Conservation (phyloP, 2,888 invertebrate species). For the Acleris sparsana region DNA sequence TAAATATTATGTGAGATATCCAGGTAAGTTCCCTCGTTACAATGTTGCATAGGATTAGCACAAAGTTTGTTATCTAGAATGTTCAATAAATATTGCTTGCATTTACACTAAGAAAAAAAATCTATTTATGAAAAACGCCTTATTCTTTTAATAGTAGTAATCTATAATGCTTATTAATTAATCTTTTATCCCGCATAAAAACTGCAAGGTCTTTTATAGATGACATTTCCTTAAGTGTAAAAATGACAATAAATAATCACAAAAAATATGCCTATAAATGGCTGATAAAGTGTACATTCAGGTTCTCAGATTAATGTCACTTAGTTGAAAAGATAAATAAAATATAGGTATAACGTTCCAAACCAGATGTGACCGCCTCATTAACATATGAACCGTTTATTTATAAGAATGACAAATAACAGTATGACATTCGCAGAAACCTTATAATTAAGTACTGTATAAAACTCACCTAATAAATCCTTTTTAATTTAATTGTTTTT, state of each 20-base stretch:
- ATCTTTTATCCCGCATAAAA: no score
- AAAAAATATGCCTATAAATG: not conserved
- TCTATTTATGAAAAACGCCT: no score
- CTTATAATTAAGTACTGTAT: conserved; percentile 1
- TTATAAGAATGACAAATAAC: conserved; percentile 31
- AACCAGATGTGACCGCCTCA: conserved; percentile 21
- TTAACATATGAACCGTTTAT: conserved; percentile 32
- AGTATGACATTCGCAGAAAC: conserved; percentile 17
- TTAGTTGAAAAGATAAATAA: conserved; percentile 3
- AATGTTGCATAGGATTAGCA: no score
- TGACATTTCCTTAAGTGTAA: no score
- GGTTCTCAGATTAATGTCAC: not conserved
- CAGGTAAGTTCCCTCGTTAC: no score
- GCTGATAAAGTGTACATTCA: not conserved
- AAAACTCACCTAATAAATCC: conserved; percentile 29
- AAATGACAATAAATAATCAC: not conserved
- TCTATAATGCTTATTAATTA: no score
- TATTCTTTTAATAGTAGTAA: no score
- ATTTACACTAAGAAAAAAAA: no score
- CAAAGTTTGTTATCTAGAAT: no score
- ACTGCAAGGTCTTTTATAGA: no score
- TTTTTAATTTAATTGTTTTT: conserved; percentile 11
- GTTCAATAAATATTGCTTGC: no score
- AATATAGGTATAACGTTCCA: conserved; percentile 1
- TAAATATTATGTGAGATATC: no score